Base-by-base conservation (phyloP, 2,113 vertebrate genomes). In the Phasianus colchicus region DNA sequence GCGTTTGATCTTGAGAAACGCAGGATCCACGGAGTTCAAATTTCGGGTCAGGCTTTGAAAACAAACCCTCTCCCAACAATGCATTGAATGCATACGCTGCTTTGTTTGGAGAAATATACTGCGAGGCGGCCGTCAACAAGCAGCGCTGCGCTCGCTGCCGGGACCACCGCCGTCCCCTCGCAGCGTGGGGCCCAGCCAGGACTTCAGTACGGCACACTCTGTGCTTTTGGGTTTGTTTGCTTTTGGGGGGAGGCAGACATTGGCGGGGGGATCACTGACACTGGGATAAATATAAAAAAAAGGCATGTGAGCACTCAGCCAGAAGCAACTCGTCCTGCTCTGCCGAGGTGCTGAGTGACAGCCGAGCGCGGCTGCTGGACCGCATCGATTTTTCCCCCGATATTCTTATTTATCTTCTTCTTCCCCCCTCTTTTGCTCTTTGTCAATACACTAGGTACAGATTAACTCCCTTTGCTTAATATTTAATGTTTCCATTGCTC, bases 11-110 rank as follows among this genome's bases (percentile, higher is more conserved):
- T 96, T 80, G 87, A 74, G 91, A 93, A 63, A 52, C 58, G 90
- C 94, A 91, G 93, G 87, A 92, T 96, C 89, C 36, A 43, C 47
- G 9, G 92, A 94, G 95, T 94, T 96, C 95, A 96, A 86, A 9
- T 91, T 79, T 65, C 74, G 94, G 87, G 94, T 94, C 93, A 95
- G 89, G 77, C 91, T 96, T 50, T 89, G 86, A 91, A 97, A 97
- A 95, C 92, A 95, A 94, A 90, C 84, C 88, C 81, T 2, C 71
- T 87, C 17, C 2, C 91, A 94, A 86, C 89, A 11, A 85, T 36
- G 78, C 86, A 87, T 84, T 32, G 79, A 91, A 97, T 92, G 87
- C 94, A 90, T 94, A 91, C 74, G 92, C 90, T 93, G 34, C 24
- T 50, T 13, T 74, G 77, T 83, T 92, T 94, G 92, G 63, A 94